These are phyloP conservation scores for Peromyscus polionotus DNA, from an alignment of 2,113 vertebrate genomes.

Conservation along the genomic window DNA sequence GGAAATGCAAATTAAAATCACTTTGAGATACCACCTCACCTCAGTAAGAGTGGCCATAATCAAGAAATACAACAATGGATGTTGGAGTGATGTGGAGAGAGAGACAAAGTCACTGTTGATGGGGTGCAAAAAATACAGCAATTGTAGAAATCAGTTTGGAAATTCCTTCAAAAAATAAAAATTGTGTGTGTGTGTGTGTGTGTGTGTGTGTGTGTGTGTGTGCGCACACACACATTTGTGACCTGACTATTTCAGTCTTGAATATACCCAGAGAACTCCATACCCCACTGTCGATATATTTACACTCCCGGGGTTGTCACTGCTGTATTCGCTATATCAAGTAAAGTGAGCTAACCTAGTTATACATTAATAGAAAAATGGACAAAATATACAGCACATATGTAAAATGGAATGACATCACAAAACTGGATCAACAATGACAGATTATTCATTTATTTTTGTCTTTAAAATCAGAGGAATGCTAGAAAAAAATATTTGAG, in stretches of 20 bases:
- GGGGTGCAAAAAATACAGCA: not conserved
- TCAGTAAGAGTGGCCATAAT: not conserved
- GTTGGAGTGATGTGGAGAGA: not conserved
- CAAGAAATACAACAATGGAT: not conserved
- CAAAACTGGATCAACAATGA: not conserved
- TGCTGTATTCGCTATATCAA: not conserved
- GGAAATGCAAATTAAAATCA: not conserved
- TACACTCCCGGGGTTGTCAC: not conserved
- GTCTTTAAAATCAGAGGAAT: constrained; percentile 27
- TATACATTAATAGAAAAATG: not conserved
- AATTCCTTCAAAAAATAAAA: not conserved
- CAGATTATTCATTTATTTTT: constrained; percentile 43
- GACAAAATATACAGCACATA: not conserved
- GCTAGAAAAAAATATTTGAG: constrained; percentile 3
- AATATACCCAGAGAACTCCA: not conserved
- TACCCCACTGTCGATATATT: not conserved
- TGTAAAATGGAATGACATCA: not conserved
- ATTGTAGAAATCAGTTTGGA: not conserved
- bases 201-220: too few relatives aligned
- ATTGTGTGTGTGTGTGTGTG: not conserved
- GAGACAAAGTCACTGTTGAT: not conserved
- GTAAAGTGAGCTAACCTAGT: not conserved
- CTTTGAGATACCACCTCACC: not conserved
- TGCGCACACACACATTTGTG: too few relatives aligned
- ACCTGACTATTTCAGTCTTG: not conserved